Base-by-base conservation (phyloP, 2,797 vertebrate genomes). In the Rhinogobio ventralis region DNA sequence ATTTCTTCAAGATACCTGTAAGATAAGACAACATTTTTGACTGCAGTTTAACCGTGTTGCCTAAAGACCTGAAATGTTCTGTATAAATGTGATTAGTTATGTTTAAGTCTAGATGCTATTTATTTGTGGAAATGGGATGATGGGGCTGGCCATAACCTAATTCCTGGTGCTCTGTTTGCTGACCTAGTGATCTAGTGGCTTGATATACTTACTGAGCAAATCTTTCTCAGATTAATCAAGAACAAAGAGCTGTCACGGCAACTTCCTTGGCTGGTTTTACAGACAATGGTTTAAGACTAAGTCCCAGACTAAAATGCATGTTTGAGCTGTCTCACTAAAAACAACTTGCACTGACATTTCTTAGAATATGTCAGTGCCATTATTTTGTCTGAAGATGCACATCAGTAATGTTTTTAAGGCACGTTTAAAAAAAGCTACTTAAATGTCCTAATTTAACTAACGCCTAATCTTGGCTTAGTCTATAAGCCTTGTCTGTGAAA, bases 111-210 rank as follows among this genome's bases (percentile, higher is more conserved):
- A 62, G 36, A 64, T 49, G 25, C 42, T 82, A 2, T 74, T 73
- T 73, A 82, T 64, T 82, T 25, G 2, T 25, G 28, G 42, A 11
- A 14, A 69, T 69, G 51, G 42, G 33, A 75, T 69, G 68, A 19
- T 66, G 64, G 39, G 72, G 15, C 66, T 23, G 30, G 36, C 62
- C 72, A 53, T 80, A 85, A 83, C 81, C 77, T 86, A 86, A 86
- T 88, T 86, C 60, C 57, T 25, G 36, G 64, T 67, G 73, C 55
- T 69, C 36, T 73, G 76, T 78, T 73, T 79, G 72, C 78, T 81
- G 88, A 84, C 66, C 81, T 85, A 74, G 55, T 86, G 86, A 83
- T 74, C 66, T 85, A 81, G 67, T 78, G 68, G 79, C 83, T 78
- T 79, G 69, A 73, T 81, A 46, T 57, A 78, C 67, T 78, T 82